phyloP scores from a whole-genome alignment of 2,113 vertebrate species.

The Chionodraco myersi region DNA sequence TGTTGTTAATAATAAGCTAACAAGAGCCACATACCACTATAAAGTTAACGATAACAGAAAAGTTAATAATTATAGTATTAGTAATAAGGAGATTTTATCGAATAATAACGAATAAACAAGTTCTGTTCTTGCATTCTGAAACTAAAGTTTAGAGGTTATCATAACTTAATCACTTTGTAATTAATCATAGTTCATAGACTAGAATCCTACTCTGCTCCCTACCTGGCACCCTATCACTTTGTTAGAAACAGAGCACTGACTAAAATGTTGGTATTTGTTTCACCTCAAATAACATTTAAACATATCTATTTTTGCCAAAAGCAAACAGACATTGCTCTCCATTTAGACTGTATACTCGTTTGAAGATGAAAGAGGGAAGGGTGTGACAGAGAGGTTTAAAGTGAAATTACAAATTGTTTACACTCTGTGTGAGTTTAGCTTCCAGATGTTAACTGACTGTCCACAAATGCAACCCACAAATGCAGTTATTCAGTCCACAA shows the following conservation, averaged over 20 bases:
- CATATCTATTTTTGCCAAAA: not conserved
- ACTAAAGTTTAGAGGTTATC: too few species aligned
- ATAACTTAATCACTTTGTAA: too few species aligned
- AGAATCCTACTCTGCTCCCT: too few species aligned
- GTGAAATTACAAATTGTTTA: not conserved
- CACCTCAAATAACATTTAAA: not conserved
- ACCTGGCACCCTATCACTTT: constrained; percentile 4
- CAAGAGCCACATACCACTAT: too few species aligned
- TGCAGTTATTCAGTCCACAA: not conserved
- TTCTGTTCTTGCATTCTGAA: too few species aligned
- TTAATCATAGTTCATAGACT: too few species aligned
- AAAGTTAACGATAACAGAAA: too few species aligned
- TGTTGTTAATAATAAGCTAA: not conserved
- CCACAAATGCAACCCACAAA: not conserved
- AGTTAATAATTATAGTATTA: too few species aligned
- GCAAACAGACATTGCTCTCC: not conserved
- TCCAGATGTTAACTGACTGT: not conserved
- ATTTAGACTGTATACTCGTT: not conserved
- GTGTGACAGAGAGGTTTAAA: not conserved
- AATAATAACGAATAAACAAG: too few species aligned
- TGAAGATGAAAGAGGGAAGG: not conserved
- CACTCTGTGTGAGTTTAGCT: not conserved
- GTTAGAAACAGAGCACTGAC: not conserved
- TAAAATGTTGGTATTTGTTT: not conserved
- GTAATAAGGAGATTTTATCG: too few species aligned